Conservation (phyloP, 2,797 vertebrate species). For the Schizothorax lantsangensis region DNA sequence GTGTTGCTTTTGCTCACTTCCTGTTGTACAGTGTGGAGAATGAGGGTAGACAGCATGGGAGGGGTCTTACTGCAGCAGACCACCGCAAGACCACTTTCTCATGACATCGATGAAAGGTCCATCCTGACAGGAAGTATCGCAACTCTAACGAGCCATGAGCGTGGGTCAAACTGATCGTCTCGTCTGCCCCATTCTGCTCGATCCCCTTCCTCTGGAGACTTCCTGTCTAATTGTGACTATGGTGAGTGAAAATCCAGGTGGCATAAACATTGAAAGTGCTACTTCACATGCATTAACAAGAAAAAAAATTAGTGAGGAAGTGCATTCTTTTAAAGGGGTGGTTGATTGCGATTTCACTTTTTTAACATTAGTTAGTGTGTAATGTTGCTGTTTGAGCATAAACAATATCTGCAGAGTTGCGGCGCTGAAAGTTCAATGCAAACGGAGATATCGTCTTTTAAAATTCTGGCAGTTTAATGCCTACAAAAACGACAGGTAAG, state of each 20-base stretch:
- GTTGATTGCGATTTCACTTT: too few relatives aligned
- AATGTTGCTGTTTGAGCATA: too few relatives aligned
- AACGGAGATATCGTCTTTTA: too few relatives aligned
- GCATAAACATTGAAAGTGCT: neutral
- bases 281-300: conserved; percentile 10
- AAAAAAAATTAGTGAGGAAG: neutral
- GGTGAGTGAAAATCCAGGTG: conserved; percentile 62
- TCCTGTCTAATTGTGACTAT: conserved; percentile 60
- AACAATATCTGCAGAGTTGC: too few relatives aligned
- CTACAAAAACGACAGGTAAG: too few relatives aligned
- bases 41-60: conserved; percentile 38
- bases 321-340: neutral
- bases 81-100: conserved; percentile 54
- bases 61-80: conserved; percentile 44
- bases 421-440: too few relatives aligned
- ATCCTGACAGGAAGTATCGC: conserved; percentile 61
- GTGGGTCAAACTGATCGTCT: conserved; percentile 39
- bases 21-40: conserved; percentile 11
- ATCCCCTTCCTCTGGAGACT: conserved; percentile 53
- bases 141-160: conserved; percentile 43
- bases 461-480: too few relatives aligned
- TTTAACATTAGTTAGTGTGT: too few relatives aligned
- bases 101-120: conserved; percentile 61
- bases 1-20: neutral
- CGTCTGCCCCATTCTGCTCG: conserved; percentile 29